These are phyloP conservation scores for Ciconia nigra DNA, from an alignment of 2,797 vertebrate genomes.

Conservation along the genomic window DNA sequence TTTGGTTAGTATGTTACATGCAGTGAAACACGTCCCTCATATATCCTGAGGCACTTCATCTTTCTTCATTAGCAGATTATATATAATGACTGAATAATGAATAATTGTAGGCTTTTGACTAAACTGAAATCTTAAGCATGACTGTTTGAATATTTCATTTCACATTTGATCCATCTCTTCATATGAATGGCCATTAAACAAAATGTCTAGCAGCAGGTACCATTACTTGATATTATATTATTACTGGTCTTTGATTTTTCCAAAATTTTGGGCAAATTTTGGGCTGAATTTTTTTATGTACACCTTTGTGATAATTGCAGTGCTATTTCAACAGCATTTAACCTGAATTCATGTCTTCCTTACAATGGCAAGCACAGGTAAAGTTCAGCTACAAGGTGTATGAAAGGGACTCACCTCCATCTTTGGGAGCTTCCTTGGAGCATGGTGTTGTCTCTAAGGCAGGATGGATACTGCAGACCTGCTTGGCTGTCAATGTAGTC, in stretches of 20 bases:
- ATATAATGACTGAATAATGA: neutral
- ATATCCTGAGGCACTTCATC: neutral
- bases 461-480: neutral
- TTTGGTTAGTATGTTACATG: neutral
- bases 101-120: neutral
- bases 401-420: neutral
- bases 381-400: neutral
- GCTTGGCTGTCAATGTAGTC: neutral
- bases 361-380: neutral
- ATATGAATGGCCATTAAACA: neutral
- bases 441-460: neutral
- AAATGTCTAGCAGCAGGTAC: neutral
- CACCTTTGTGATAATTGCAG: neutral
- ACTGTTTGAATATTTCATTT: neutral
- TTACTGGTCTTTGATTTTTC: neutral
- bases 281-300: neutral
- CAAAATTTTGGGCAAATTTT: neutral
- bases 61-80: neutral
- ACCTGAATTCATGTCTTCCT: neutral
- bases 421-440: neutral
- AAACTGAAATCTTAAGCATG: neutral
- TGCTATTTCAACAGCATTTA: neutral
- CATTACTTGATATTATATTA: neutral
- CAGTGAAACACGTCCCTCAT: neutral
- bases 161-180: neutral